A percentile compares a stretch with the other conserved stretches of the same genome.
Conservation (phyloP, 2,113 vertebrate species). For the Psophia crepitans region DNA sequence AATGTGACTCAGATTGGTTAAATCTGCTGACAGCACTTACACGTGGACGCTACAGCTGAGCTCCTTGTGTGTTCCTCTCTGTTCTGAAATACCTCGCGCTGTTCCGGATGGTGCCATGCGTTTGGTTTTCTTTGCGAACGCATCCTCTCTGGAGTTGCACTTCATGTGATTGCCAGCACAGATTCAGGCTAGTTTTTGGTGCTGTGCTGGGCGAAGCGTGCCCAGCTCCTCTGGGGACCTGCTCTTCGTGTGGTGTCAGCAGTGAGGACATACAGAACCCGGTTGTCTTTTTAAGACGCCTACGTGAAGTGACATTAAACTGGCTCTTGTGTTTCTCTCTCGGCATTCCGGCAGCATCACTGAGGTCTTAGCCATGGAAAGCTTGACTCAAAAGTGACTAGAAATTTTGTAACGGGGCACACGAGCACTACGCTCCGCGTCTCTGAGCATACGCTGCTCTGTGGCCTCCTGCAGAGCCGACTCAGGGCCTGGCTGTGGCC, state of each 20-base stretch:
- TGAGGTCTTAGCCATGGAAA: not conserved
- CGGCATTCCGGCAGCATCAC: not conserved
- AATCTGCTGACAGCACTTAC: not conserved
- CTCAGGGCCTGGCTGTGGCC: not conserved
- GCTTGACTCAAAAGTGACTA: not conserved
- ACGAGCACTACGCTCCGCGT: fast-evolving
- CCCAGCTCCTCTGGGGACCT: not conserved
- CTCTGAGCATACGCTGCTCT: fast-evolving
- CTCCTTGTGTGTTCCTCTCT: not conserved
- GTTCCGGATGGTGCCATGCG: fast-evolving
- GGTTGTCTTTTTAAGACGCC: not conserved
- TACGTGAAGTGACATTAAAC: not conserved
- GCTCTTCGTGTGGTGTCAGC: not conserved
- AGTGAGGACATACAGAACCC: not conserved
- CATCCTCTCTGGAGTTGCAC: not conserved
- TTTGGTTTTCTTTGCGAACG: not conserved
- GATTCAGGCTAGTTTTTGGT: not conserved
- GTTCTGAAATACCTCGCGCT: not conserved
- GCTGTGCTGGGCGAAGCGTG: not conserved
- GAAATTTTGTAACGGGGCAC: not conserved
- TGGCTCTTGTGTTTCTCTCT: not conserved
- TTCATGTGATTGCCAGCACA: fast-evolving
- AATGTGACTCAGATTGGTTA: not conserved
- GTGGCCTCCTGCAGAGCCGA: not conserved
- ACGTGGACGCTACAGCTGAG: fast-evolving